Base-by-base conservation (phyloP, 2,113 vertebrate species). In the Sisor rabdophorus region DNA sequence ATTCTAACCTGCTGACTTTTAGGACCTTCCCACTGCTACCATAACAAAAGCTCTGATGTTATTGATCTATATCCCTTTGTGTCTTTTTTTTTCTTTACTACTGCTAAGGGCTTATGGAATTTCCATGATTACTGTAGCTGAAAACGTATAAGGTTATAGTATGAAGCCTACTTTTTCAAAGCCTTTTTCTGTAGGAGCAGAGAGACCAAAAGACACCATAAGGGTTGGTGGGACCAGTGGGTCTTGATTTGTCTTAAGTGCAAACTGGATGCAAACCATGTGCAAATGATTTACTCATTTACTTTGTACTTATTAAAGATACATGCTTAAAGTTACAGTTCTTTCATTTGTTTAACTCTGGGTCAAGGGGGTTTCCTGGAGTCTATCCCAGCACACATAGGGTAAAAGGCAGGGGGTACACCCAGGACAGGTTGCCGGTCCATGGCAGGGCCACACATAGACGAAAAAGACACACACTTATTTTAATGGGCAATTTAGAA, bases 111-210 rank as follows among this genome's bases (percentile, higher is more conserved):
- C 75, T 82, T 75, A 53, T 76, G 30, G 85, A 86, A 84, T 85
- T 40, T 86, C 78, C 82, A 90, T 93, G 91, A 92, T 82, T 90
- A 69, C 86, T 71, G 15, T 88, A 75, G 73, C 85, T 82, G 32
- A 80, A 90, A 90, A 81, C 52, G 0, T 65, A 5, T 64, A 85
- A 74, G 80, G 92, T 77, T 82, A 75, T 30, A 54, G 87, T 87
- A 82, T 88, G 92, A 93, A 80, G 82, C 53, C 54, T 54, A 60
- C 40, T 60, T 73, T 44, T 77, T 86, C 87, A 82, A 40, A 67
- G 19, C 4, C 3, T 26, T 30, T 11, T 32, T 50, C 8, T 63
- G 26, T 40, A 52, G 58, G 36, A 69, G 32, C 54, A 60, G 22
- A 53, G 44, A 71, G 55, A 71, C 15, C 8, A 56, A 61, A 20